phyloP scores from a whole-genome alignment of 2,113 vertebrate species.

The Stictonetta naevosa region DNA sequence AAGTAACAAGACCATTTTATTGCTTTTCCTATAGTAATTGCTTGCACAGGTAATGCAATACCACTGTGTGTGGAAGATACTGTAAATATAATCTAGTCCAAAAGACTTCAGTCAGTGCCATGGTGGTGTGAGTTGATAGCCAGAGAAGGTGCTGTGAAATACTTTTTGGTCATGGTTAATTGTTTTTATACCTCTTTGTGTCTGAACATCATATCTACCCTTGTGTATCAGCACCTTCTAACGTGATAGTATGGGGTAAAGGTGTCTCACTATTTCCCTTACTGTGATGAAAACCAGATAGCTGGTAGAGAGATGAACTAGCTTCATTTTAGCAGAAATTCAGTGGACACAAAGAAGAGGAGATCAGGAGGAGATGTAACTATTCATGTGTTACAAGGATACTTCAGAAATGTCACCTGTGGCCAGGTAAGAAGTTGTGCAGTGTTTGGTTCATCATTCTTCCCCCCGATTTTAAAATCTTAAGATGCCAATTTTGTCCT shows the following conservation, averaged over 20 bases:
- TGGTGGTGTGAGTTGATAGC: neutral
- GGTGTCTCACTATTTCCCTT: neutral
- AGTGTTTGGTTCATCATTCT: neutral
- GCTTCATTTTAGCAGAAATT: neutral
- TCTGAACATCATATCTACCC: neutral
- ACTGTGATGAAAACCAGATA: neutral
- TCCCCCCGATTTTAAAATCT: neutral
- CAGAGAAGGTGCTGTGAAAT: neutral
- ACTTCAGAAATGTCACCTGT: neutral
- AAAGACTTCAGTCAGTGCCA: neutral
- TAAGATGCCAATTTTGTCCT: neutral
- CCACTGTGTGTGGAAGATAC: neutral
- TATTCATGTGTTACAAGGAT: neutral
- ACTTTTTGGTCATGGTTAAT: neutral
- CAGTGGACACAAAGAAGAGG: neutral
- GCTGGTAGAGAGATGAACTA: neutral
- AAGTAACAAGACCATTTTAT: neutral
- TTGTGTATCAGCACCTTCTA: neutral
- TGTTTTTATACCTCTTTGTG: neutral
- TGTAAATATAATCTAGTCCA: neutral
- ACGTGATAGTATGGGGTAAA: neutral
- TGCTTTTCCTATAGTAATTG: neutral
- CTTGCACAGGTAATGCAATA: neutral
- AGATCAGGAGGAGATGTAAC: neutral
- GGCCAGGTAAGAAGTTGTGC: neutral